phyloP scores from a whole-genome alignment of 2,888 invertebrate genomes.

The Pheosia gnoma region DNA sequence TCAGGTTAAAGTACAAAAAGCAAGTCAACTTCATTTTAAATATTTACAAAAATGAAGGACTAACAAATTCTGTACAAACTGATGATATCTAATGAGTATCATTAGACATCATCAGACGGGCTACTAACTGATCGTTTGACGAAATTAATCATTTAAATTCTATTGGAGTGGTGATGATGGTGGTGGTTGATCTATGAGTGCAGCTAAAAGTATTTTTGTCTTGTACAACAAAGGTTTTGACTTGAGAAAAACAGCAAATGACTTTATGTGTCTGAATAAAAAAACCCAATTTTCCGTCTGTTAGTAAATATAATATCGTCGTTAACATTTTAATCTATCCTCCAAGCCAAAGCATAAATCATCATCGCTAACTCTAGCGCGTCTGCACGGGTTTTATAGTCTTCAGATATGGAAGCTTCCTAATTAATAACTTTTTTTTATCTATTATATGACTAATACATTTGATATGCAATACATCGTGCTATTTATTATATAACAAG shows the following conservation, averaged over 20 bases:
- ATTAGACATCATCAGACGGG: too few relatives aligned
- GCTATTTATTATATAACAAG: conserved; percentile 78
- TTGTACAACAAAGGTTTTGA: too few relatives aligned
- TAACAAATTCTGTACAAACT: conserved; percentile 33
- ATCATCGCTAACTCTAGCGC: neutral
- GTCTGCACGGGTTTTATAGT: conserved; percentile 8
- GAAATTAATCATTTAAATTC: conserved; percentile 6
- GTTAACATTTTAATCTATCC: too few relatives aligned
- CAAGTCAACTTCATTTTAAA: conserved; percentile 33
- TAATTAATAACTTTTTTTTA: conserved; percentile 50
- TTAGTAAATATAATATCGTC: too few relatives aligned
- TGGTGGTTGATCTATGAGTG: too few relatives aligned
- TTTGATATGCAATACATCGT: conserved; percentile 82
- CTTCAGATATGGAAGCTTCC: conserved; percentile 55
- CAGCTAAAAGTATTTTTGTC: too few relatives aligned
- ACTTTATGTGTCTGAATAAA: too few relatives aligned
- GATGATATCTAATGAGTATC: too few relatives aligned
- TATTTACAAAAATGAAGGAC: conserved; percentile 43
- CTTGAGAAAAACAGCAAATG: too few relatives aligned
- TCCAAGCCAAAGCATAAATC: too few relatives aligned
- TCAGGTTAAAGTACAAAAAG: conserved; percentile 61
- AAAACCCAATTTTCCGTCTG: too few relatives aligned
- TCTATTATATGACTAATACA: conserved; percentile 66
- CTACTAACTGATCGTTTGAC: conserved; percentile 6
- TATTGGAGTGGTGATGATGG: too few relatives aligned